These are phyloP conservation scores for Ptychochromis oligacanthus DNA, from an alignment of 2,113 vertebrate species.

Conservation along the genomic window DNA sequence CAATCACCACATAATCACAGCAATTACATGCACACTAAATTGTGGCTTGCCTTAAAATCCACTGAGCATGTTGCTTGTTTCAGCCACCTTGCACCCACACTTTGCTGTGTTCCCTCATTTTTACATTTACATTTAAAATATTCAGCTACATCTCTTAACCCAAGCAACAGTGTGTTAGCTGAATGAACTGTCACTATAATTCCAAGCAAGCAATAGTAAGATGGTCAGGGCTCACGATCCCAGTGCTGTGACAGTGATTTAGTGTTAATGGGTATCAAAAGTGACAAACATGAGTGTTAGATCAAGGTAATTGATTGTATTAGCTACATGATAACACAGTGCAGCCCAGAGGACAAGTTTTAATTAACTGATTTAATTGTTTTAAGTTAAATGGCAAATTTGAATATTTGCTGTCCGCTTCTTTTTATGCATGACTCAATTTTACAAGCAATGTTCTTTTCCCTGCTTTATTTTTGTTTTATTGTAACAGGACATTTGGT, in stretches of 20 bases:
- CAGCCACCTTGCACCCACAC: neutral
- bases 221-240: neutral
- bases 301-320: constrained; percentile 57
- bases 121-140: neutral
- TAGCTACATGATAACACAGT: constrained; percentile 18
- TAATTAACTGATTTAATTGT: constrained; percentile 51
- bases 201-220: neutral
- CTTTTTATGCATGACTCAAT: neutral
- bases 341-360: constrained; percentile 24
- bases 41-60: constrained; percentile 45
- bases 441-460: neutral
- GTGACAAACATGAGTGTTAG: constrained; percentile 51
- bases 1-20: constrained; percentile 71
- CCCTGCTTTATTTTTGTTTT: neutral
- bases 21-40: constrained; percentile 63
- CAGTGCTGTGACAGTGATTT: constrained; percentile 33
- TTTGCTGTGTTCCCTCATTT: neutral
- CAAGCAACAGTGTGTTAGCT: neutral
- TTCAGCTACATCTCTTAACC: neutral
- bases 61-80: constrained; percentile 32
- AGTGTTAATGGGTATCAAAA: constrained; percentile 27
- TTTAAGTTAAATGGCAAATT: constrained; percentile 31
- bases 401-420: constrained; percentile 10
- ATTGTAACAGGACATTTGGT: neutral
- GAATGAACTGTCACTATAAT: neutral